Evolutionary conservation across 2,888 invertebrate genomes (phyloP), one percentile per base, ranked within the genome.

Genomic region (Ditula angustiorana): DNA sequence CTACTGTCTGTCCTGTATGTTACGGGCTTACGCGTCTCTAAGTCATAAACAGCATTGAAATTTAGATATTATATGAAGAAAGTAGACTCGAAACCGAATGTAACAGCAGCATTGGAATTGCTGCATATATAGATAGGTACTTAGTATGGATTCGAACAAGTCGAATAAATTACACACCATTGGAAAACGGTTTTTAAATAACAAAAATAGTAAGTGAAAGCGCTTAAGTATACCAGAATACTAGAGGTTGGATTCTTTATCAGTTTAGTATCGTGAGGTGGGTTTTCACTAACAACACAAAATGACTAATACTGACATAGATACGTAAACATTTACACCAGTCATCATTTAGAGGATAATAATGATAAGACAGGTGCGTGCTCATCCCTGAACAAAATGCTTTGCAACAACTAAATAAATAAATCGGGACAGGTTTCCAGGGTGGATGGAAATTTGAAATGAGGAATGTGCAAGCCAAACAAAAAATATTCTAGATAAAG

Each of bases 301-400:
- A 26, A 21, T 33, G 7, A 52, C 52, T 52, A 33, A 33, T 11
- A 21, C 30, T n/a, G n/a, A 33, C 33, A 52, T 21, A 52, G 52
- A 52, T 52, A 33, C 33, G 19, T n/a, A 21, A 11, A 19, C 33
- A 21, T n/a, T n/a, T n/a, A n/a, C n/a, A 19, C n/a, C 19, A 5
- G 10, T 26, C 19, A 3, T 7, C 7, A 8, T 30, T 24, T n/a
- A 47, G 24, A 47, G 11, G n/a, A 13, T 24, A 47, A 23, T 44
- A 21, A 5, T 44, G 11, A 44, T n/a, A 21, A 44, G 44, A n/a
- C 49, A 8, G 8, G n/a, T 16, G 2, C 16, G 49, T 10, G 16
- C 16, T 28, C 16, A 16, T 49, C 49, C 7, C 26, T 5, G 10
- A 47, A 47, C 47, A 19, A 16, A 13, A 8, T 16, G 7, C 16